A percentile compares a stretch with the other conserved stretches of the same genome.
Evolutionary conservation across 2,888 invertebrate genomes (phyloP).

Genomic region (Spodoptera littoralis): DNA sequence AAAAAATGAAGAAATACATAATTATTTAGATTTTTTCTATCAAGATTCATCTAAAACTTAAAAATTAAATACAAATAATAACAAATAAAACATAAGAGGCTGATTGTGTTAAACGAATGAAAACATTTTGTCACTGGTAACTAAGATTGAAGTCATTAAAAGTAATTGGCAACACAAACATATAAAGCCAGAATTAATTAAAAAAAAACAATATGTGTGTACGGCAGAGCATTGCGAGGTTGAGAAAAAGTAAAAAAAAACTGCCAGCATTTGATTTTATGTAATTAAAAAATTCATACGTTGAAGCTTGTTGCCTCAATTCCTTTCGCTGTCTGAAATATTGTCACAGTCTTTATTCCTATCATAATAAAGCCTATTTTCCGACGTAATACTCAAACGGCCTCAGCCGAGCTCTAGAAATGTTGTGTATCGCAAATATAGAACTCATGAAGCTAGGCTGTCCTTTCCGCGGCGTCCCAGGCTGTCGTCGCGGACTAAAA

Average conservation of each 20-base stretch:
- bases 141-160: neutral
- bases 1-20: constrained; percentile 39
- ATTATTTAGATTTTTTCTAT: constrained; percentile 44
- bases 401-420: constrained; percentile 65
- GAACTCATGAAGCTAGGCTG: constrained; percentile 68
- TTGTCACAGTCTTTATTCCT: constrained; percentile 25
- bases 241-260: too few relatives aligned
- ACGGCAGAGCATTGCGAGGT: constrained; percentile 20
- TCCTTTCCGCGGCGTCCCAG: constrained; percentile 51
- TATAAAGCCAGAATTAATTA: neutral
- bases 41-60: constrained; percentile 49
- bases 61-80: constrained; percentile 10
- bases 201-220: neutral
- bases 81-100: constrained; percentile 8
- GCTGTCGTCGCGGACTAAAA: constrained; percentile 53
- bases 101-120: neutral
- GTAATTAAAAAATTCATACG: neutral
- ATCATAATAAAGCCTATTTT: constrained; percentile 25
- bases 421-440: constrained; percentile 78
- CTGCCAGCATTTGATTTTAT: too few relatives aligned
- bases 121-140: constrained; percentile 17
- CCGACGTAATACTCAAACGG: constrained; percentile 55
- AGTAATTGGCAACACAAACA: neutral
- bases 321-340: neutral
- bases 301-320: neutral